These are phyloP conservation scores for Dromius quadrimaculatus DNA, from an alignment of 2,888 invertebrate species.

Conservation along the genomic window DNA sequence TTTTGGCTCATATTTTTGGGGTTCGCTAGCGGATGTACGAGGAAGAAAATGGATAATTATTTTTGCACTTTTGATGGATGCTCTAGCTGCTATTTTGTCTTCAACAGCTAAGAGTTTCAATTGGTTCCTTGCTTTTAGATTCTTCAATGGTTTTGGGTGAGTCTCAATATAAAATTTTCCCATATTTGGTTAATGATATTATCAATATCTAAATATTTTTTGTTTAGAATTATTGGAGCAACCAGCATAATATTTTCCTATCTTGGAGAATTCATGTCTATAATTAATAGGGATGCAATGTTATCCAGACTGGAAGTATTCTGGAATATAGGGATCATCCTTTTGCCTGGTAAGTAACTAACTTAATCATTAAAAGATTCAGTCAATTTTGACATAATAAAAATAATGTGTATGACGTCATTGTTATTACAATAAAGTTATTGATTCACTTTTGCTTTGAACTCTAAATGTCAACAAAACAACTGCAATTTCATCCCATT, in stretches of 20 bases:
- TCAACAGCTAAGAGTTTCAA: conserved; percentile 71
- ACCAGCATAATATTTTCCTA: conserved; percentile 73
- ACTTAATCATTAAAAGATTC: no score
- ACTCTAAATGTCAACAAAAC: no score
- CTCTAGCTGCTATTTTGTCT: conserved; percentile 71
- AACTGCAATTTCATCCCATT: no score
- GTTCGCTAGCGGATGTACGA: conserved; percentile 75
- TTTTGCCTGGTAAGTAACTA: conserved; percentile 71
- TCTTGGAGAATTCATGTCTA: conserved; percentile 71
- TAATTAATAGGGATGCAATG: conserved; percentile 70
- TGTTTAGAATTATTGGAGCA: conserved; percentile 71
- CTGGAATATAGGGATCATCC: conserved; percentile 73
- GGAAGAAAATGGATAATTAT: conserved; percentile 77
- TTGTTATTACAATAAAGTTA: no score
- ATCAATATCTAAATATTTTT: not conserved
- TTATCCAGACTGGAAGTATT: conserved; percentile 72
- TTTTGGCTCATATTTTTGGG: conserved; percentile 80
- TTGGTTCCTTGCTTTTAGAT: conserved; percentile 73
- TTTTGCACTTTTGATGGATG: conserved; percentile 72
- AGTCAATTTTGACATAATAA: no score
- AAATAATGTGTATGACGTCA: no score
- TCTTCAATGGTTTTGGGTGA: conserved; percentile 74
- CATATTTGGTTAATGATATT: not conserved
- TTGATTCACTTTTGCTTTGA: no score
- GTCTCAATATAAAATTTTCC: conserved; percentile 48